Percentiles rank a stretch among this genome's conserved stretches.
phyloP scores from a whole-genome alignment of 2,113 vertebrate species.

The Leucopsar rothschildi region DNA sequence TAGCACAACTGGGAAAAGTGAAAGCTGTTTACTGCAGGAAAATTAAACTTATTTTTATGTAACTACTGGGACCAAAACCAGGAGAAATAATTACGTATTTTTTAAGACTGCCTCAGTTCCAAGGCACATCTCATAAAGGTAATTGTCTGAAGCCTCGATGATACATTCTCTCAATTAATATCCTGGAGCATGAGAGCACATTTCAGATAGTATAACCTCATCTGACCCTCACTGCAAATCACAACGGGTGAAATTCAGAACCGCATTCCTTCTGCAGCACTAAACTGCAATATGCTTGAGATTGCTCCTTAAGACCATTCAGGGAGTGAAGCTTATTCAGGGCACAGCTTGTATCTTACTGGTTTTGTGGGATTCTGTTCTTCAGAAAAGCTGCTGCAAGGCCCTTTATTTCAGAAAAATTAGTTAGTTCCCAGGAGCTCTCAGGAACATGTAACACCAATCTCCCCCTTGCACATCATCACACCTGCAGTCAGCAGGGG shows the following conservation, averaged over 20 bases:
- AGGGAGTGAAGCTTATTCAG: background rate
- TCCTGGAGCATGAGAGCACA: background rate
- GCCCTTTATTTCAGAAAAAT: background rate
- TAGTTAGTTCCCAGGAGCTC: background rate
- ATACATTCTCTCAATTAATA: constrained; percentile 27
- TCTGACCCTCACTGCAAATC: background rate
- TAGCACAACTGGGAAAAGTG: background rate
- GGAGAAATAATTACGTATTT: background rate
- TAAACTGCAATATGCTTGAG: background rate
- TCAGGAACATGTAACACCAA: background rate
- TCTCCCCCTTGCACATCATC: background rate
- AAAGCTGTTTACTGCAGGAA: constrained; percentile 27
- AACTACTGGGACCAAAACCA: constrained; percentile 11
- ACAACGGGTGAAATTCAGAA: background rate
- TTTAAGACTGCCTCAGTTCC: background rate
- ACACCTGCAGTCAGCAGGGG: constrained; percentile 4
- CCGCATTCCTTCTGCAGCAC: background rate
- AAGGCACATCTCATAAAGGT: background rate
- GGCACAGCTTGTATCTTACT: background rate
- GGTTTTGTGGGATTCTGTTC: background rate
- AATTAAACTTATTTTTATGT: constrained; percentile 42
- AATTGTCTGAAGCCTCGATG: background rate
- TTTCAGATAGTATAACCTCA: background rate
- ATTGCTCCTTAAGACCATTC: background rate
- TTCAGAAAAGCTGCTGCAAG: background rate